phyloP scores from a whole-genome alignment of 2,797 vertebrate species.

The Erpetoichthys calabaricus region DNA sequence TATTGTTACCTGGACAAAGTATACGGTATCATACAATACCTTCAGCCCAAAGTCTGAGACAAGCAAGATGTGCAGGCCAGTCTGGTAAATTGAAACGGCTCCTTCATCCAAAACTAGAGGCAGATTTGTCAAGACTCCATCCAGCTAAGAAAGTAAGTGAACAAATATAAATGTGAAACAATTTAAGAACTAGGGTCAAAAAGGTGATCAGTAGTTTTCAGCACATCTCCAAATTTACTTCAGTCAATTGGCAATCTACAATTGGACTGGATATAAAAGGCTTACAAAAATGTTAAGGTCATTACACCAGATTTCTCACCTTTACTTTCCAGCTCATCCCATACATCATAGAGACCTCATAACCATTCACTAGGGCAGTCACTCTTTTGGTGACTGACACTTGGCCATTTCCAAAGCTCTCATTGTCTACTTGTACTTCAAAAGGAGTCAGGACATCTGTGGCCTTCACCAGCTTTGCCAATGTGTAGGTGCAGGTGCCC shows the following conservation, averaged over 20 bases:
- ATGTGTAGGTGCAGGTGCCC: constrained; percentile 54
- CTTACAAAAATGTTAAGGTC: too few species aligned
- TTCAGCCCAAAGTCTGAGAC: constrained; percentile 38
- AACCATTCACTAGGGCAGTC: constrained; percentile 10
- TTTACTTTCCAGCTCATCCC: constrained; percentile 24
- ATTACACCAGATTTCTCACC: constrained; percentile 16
- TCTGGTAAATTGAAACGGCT: constrained; percentile 34
- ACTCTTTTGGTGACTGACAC: constrained; percentile 18
- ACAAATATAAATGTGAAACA: too few species aligned
- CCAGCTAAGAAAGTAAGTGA: constrained; percentile 26
- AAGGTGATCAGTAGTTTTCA: too few species aligned
- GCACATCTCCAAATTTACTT: too few species aligned
- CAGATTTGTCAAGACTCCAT: constrained; percentile 33
- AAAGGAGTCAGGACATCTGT: constrained; percentile 31
- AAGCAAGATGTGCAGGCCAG: constrained; percentile 37
- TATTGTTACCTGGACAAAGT: constrained; percentile 37
- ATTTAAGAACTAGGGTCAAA: too few species aligned
- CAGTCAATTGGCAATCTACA: too few species aligned
- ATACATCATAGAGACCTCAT: constrained; percentile 20
- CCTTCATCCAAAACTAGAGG: constrained; percentile 37
- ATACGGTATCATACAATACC: constrained; percentile 41
- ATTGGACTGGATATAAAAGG: too few species aligned
- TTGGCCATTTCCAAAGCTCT: constrained; percentile 6
- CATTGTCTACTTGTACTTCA: constrained; percentile 26
- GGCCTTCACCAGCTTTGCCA: constrained; percentile 25